phyloP scores from a whole-genome alignment of 2,113 vertebrate genomes.

The Tinamus guttatus region DNA sequence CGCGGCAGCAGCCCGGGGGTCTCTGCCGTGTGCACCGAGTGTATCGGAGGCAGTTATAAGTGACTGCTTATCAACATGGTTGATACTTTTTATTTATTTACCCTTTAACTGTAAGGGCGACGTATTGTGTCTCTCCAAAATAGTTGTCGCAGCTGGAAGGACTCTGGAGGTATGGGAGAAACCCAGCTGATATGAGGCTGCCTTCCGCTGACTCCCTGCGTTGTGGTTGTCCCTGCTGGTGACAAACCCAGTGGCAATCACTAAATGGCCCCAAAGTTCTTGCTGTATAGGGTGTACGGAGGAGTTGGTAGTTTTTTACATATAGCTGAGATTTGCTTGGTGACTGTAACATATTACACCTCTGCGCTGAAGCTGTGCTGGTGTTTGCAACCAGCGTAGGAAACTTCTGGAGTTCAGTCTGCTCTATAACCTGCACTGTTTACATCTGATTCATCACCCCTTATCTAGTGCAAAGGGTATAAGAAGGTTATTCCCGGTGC shows the following conservation, averaged over 20 bases:
- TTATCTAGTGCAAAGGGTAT: fast-evolving
- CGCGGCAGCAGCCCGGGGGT: too few species aligned
- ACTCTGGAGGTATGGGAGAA: fast-evolving
- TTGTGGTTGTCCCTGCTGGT: fast-evolving
- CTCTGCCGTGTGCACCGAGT: too few species aligned
- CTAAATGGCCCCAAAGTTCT: not conserved
- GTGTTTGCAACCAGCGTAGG: not conserved
- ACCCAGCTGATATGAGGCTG: fast-evolving
- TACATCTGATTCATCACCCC: not conserved
- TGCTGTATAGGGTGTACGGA: fast-evolving
- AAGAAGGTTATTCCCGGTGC: not conserved
- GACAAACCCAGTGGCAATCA: too few species aligned
- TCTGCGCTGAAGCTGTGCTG: fast-evolving
- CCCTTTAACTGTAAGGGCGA: fast-evolving
- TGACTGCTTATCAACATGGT: not conserved
- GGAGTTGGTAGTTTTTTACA: fast-evolving
- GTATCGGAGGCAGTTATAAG: too few species aligned
- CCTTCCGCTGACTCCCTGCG: fast-evolving
- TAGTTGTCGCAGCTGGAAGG: fast-evolving
- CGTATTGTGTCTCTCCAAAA: fast-evolving
- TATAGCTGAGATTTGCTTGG: fast-evolving
- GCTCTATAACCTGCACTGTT: fast-evolving
- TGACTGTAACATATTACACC: fast-evolving
- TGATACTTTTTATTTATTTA: too few species aligned
- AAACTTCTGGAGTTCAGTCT: not conserved